Conservation (phyloP, 2,797 vertebrate genomes). For the Enteromius afrohamiltoni region DNA sequence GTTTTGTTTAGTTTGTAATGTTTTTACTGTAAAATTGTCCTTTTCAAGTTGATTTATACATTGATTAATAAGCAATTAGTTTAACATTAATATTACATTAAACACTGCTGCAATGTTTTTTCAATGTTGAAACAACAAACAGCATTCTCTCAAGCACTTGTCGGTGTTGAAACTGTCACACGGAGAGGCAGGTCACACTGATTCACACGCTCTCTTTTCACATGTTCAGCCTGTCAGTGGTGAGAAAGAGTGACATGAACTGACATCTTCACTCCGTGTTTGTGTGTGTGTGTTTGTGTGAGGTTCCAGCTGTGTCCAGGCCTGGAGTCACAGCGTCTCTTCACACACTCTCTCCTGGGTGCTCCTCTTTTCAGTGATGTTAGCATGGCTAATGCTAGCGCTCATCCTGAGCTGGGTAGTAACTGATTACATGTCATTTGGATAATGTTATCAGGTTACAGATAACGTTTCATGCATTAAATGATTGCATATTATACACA, state of each 20-base stretch:
- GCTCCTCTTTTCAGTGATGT: conserved; percentile 47
- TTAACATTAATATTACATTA: not conserved
- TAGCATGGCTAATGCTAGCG: not conserved
- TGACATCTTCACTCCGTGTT: conserved; percentile 49
- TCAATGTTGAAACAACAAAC: not conserved
- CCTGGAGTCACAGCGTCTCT: conserved; percentile 42
- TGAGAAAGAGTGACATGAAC: conserved; percentile 50
- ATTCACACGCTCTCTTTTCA: conserved; percentile 26
- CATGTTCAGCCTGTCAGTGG: conserved; percentile 20
- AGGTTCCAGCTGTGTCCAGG: conserved; percentile 1
- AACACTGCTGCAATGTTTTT: not conserved
- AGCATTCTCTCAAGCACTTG: not conserved
- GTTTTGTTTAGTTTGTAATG: not conserved
- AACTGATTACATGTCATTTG: not conserved
- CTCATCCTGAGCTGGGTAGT: not conserved
- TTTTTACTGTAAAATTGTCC: not conserved
- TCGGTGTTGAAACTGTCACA: not conserved
- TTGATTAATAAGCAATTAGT: not conserved
- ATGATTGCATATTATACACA: not conserved
- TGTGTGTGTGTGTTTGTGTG: conserved; percentile 50
- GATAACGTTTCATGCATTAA: not conserved
- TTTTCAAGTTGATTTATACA: not conserved
- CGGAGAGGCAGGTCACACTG: not conserved
- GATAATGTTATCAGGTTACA: not conserved
- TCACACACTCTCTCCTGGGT: conserved; percentile 63